A percentile compares a stretch with the other conserved stretches of the same genome.
Conservation (phyloP, 2,113 vertebrate species). For the Coturnix japonica region DNA sequence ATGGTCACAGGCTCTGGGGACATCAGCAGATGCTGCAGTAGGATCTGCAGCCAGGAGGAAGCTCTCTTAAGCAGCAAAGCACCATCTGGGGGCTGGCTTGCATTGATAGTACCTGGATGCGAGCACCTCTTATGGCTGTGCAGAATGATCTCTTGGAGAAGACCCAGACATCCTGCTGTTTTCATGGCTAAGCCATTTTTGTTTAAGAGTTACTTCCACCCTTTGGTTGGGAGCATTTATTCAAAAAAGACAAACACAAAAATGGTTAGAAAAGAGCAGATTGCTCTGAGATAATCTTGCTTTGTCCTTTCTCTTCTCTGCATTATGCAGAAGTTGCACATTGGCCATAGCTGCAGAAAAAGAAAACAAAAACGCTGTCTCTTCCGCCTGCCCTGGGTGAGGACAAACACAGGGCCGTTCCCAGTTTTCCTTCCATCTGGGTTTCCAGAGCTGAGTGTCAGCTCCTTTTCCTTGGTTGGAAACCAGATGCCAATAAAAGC, state of each 20-base stretch:
- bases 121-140: background rate
- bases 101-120: background rate
- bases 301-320: background rate
- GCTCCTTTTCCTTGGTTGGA: background rate
- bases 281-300: background rate
- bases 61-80: background rate
- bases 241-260: background rate
- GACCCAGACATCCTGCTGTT: background rate
- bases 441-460: background rate
- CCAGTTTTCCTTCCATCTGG: background rate
- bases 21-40: background rate
- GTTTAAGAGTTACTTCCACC: background rate
- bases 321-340: background rate
- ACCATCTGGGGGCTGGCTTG: background rate
- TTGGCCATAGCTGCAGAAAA: background rate
- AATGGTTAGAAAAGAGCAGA: background rate
- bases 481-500: background rate
- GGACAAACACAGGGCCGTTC: background rate
- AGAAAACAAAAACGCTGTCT: background rate
- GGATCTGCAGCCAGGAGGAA: background rate
- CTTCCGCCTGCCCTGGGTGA: background rate
- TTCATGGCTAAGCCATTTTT: background rate
- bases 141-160: background rate
- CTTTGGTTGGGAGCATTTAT: background rate
- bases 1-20: background rate